Conservation (phyloP, 1,140 invertebrate genomes). For the Cydia pomonella region DNA sequence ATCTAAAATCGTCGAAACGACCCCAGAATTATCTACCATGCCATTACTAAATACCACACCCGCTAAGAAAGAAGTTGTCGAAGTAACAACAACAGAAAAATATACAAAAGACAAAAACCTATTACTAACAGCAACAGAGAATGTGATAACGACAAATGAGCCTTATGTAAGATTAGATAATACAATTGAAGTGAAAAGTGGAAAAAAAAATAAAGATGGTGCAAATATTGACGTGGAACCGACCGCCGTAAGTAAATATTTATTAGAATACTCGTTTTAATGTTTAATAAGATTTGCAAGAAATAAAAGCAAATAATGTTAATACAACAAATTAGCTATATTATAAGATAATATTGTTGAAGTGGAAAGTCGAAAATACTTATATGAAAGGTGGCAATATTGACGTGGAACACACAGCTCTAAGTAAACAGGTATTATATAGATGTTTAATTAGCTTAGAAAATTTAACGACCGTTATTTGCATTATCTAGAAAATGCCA, state of each 20-base stretch:
- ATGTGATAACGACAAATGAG: neutral
- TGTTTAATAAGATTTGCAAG: no score
- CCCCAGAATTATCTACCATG: neutral
- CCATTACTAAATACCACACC: constrained; percentile 30
- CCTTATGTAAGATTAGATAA: neutral
- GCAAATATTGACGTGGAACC: constrained; percentile 2
- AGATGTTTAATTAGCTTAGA: neutral
- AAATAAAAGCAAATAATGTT: neutral
- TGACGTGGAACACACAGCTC: neutral
- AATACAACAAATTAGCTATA: neutral
- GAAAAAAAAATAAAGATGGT: constrained; percentile 5
- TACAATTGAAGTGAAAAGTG: constrained; percentile 19
- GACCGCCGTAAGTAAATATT: neutral
- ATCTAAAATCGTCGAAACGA: neutral
- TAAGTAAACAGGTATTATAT: neutral
- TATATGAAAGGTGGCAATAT: neutral
- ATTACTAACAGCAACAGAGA: neutral
- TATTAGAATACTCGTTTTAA: no score
- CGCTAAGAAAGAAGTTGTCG: neutral
- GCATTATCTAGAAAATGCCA: neutral
- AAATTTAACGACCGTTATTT: neutral
- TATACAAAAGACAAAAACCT: constrained; percentile 2
- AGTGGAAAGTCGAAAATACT: neutral
- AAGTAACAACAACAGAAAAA: constrained; percentile 40
- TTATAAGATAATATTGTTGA: neutral